Conservation (phyloP, 2,113 vertebrate genomes). For the Apteryx mantelli region DNA sequence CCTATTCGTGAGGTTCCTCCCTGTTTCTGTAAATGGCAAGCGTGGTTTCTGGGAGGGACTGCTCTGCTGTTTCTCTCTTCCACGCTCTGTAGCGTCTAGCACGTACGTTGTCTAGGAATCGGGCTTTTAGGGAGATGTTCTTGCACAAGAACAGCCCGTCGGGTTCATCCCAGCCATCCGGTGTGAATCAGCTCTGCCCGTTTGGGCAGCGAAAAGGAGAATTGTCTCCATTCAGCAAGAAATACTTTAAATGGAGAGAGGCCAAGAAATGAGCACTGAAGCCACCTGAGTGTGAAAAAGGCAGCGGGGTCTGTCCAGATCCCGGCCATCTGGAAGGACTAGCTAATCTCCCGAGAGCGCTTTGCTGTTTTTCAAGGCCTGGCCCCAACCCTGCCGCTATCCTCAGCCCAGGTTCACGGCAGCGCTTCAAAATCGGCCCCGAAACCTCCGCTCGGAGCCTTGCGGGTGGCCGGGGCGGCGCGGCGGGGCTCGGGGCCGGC, state of each 20-base stretch:
- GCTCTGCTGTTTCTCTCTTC: too few species aligned
- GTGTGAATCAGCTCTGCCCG: fast-evolving
- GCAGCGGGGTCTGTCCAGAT: too few species aligned
- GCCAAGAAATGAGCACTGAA: neutral
- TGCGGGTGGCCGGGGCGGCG: too few species aligned
- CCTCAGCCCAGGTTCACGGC: too few species aligned
- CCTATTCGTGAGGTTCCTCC: neutral
- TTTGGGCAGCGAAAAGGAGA: fast-evolving
- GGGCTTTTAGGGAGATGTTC: neutral
- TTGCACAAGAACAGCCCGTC: neutral
- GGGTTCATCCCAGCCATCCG: fast-evolving
- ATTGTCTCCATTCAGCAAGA: fast-evolving
- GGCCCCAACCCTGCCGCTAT: too few species aligned
- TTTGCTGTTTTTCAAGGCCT: too few species aligned
- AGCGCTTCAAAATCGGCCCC: too few species aligned
- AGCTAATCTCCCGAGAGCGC: neutral
- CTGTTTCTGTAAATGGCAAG: neutral
- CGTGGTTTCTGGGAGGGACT: neutral
- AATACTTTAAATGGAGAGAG: neutral
- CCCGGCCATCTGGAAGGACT: neutral
- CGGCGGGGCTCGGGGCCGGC: too few species aligned
- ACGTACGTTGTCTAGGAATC: fast-evolving
- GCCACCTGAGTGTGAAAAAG: neutral
- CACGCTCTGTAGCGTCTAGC: too few species aligned
- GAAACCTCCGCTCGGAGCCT: too few species aligned